Evolutionary conservation across 2,797 vertebrate genomes (phyloP).

Genomic region (Spatula versicolor): DNA sequence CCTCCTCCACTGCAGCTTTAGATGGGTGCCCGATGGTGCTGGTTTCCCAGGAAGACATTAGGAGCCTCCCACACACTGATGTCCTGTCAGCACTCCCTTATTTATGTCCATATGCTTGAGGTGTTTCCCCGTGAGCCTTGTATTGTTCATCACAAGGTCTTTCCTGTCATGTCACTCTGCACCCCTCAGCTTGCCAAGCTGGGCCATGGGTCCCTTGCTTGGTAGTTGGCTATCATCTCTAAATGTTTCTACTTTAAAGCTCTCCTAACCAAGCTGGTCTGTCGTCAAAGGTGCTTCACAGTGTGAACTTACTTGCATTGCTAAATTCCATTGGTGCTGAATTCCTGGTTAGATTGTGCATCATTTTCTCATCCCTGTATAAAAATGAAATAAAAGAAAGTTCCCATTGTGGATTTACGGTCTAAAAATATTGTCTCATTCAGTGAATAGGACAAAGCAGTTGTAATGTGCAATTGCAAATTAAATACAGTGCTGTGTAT

Average conservation of each 20-base stretch:
- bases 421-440: not conserved
- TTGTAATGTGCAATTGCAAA: not conserved
- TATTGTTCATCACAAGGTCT: not conserved
- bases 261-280: not conserved
- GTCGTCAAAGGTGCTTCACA: not conserved
- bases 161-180: not conserved
- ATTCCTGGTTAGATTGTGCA: not conserved
- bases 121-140: not conserved
- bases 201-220: not conserved
- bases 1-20: not conserved
- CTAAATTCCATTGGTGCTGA: not conserved
- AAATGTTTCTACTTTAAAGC: not conserved
- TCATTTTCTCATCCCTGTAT: not conserved
- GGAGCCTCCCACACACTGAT: not conserved
- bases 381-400: not conserved
- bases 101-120: not conserved
- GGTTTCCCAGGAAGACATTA: not conserved
- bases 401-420: not conserved
- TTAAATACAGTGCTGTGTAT: not conserved
- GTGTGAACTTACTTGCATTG: not conserved
- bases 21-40: accelerated
- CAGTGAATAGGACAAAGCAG: not conserved
- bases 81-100: not conserved
- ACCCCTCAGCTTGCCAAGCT: not conserved
- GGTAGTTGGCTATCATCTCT: not conserved